phyloP scores from a whole-genome alignment of 2,888 invertebrate species.

The Diachrysia chrysitis region DNA sequence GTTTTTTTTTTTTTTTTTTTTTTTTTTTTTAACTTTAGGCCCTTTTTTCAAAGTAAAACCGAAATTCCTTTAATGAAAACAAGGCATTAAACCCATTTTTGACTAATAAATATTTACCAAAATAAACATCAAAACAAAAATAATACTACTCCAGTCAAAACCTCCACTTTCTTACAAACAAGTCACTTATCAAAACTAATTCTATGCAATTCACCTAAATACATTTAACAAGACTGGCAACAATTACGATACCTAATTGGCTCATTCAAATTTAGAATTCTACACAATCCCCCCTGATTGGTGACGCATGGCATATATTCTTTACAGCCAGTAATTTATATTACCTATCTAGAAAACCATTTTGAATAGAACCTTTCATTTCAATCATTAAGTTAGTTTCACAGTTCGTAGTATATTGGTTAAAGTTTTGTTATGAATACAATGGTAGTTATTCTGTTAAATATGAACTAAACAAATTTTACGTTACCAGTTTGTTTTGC shows the following conservation, averaged over 20 bases:
- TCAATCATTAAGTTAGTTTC: slow-evolving; percentile 13
- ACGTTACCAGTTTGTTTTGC: too few relatives aligned
- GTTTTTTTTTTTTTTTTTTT: too few relatives aligned
- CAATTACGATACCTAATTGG: slow-evolving; percentile 73
- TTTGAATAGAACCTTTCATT: slow-evolving; percentile 13
- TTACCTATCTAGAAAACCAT: slow-evolving; percentile 19
- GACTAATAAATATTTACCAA: background rate
- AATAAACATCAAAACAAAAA: background rate
- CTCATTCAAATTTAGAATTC: slow-evolving; percentile 73
- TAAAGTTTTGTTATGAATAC: slow-evolving; percentile 48
- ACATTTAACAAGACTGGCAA: slow-evolving; percentile 44
- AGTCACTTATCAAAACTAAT: slow-evolving; percentile 39
- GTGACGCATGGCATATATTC: slow-evolving; percentile 64
- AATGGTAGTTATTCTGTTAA: too few relatives aligned
- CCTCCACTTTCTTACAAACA: slow-evolving; percentile 8
- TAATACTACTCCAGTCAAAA: background rate
- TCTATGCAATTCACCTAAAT: slow-evolving; percentile 47
- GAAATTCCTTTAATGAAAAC: too few relatives aligned
- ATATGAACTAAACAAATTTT: too few relatives aligned
- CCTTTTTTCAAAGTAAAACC: too few relatives aligned
- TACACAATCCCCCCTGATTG: slow-evolving; percentile 64
- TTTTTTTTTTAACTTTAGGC: too few relatives aligned
- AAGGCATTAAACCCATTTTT: too few relatives aligned
- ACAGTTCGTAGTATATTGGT: slow-evolving; percentile 9
- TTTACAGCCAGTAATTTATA: slow-evolving; percentile 55